Conservation (phyloP, 2,113 vertebrate species). For the Chaetorhynchus papuensis region DNA sequence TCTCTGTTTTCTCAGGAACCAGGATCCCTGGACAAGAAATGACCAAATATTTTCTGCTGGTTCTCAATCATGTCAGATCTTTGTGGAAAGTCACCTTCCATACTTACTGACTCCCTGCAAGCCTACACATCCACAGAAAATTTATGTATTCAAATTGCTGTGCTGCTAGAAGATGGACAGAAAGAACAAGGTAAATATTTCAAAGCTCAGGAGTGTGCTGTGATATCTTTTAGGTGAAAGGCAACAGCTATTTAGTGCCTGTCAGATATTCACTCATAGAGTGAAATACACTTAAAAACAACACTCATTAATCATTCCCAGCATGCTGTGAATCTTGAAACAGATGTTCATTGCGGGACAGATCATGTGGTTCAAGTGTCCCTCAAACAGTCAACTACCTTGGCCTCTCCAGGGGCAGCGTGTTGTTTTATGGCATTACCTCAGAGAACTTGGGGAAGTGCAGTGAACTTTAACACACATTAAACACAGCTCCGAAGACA, state of each 20-base stretch:
- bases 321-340: conserved; percentile 2
- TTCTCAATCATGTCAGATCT: background rate
- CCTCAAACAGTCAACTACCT: background rate
- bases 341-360: conserved; percentile 19
- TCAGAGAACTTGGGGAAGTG: background rate
- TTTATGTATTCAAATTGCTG: background rate
- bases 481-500: conserved; percentile 10
- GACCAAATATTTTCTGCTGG: background rate
- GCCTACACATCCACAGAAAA: background rate
- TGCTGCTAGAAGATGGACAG: background rate
- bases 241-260: background rate
- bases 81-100: background rate
- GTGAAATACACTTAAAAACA: conserved; percentile 1
- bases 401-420: background rate
- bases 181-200: background rate
- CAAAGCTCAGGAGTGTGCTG: background rate
- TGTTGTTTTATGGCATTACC: conserved; percentile 19
- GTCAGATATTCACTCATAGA: conserved; percentile 3
- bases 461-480: background rate
- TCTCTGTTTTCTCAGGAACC: background rate
- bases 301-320: conserved; percentile 40
- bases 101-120: background rate
- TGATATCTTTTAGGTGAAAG: background rate
- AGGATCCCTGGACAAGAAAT: background rate
- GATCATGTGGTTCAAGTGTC: background rate